Conservation (phyloP, 2,797 vertebrate species). For the Fundulus diaphanus region DNA sequence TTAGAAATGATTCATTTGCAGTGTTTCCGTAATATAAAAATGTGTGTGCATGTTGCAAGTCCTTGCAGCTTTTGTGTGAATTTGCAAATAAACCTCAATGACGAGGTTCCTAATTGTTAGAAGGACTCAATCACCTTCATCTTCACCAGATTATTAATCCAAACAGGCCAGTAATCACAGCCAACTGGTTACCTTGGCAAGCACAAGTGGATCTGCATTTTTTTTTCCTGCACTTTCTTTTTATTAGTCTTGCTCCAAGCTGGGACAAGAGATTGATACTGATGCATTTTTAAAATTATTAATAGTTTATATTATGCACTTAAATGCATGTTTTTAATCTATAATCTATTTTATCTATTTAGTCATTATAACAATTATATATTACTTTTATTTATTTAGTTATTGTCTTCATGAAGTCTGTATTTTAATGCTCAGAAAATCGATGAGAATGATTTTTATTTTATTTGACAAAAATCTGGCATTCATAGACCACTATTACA, state of each 20-base stretch:
- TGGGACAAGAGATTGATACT: neutral
- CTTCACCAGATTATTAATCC: constrained; percentile 24
- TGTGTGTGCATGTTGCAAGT: constrained; percentile 29
- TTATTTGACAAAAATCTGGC: too few relatives aligned
- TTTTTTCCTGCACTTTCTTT: neutral
- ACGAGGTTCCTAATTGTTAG: constrained; percentile 31
- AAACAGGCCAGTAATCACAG: constrained; percentile 33
- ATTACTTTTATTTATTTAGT: neutral
- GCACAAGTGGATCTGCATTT: neutral
- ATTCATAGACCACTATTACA: neutral
- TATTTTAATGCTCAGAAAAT: neutral
- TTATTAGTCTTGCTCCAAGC: neutral
- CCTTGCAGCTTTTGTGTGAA: constrained; percentile 34
- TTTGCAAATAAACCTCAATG: constrained; percentile 49
- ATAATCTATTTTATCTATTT: too few relatives aligned
- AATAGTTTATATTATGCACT: neutral
- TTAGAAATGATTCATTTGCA: constrained; percentile 51
- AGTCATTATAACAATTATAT: too few relatives aligned
- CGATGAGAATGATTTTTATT: neutral
- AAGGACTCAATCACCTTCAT: constrained; percentile 34
- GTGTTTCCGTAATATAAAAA: constrained; percentile 33
- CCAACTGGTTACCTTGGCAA: constrained; percentile 31
- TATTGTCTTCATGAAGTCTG: neutral
- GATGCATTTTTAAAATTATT: neutral
- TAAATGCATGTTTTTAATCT: neutral